Conservation (phyloP, 2,797 vertebrate species). For the Phalanger gymnotis region DNA sequence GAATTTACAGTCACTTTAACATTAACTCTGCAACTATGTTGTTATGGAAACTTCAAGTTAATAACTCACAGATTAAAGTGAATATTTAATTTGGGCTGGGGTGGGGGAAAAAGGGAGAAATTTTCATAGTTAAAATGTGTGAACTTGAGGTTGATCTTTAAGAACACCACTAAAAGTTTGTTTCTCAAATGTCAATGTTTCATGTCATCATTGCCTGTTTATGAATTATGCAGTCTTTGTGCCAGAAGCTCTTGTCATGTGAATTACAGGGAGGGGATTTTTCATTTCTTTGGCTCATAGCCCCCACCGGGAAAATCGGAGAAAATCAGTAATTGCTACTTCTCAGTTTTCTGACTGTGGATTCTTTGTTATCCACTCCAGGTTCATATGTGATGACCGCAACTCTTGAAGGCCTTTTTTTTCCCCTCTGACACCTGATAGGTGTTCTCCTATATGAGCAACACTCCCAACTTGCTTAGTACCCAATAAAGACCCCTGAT, state of each 20-base stretch:
- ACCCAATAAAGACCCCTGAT: background rate
- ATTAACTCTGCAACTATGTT: slow-evolving; percentile 6
- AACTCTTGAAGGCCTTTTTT: background rate
- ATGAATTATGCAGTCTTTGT: background rate
- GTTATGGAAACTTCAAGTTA: slow-evolving; percentile 44
- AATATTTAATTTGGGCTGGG: background rate
- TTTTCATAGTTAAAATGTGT: slow-evolving; percentile 23
- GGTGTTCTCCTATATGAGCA: background rate
- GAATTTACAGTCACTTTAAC: slow-evolving; percentile 3
- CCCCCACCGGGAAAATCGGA: background rate
- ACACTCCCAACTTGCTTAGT: background rate
- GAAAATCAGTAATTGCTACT: background rate
- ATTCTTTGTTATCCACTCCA: background rate
- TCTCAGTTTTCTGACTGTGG: background rate
- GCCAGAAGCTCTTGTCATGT: background rate
- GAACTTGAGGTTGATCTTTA: slow-evolving; percentile 22
- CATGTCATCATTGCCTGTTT: background rate
- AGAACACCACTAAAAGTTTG: slow-evolving; percentile 10
- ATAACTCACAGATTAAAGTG: slow-evolving; percentile 29
- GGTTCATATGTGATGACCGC: background rate
- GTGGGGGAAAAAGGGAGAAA: slow-evolving; percentile 10
- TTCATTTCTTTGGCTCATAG: background rate
- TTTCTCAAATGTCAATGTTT: slow-evolving; percentile 50
- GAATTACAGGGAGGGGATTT: background rate
- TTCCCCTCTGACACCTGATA: background rate